Base-by-base conservation (phyloP, 2,888 invertebrate species). In the Stenichneumon culpator region DNA sequence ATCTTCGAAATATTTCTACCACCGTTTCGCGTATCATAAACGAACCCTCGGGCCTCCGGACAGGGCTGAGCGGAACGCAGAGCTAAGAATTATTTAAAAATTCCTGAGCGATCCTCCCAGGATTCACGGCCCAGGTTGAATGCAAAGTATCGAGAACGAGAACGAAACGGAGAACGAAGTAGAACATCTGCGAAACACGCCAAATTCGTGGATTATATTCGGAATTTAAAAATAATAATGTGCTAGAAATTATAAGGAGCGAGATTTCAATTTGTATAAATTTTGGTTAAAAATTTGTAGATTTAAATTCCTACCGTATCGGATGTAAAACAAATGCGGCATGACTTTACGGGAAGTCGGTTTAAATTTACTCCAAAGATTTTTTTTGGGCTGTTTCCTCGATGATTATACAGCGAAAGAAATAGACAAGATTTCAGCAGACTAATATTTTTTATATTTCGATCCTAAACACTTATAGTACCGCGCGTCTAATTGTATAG, bases 1-100 rank as follows among this genome's bases (percentile, higher is more conserved):
- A 72, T 83, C 83, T 67, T 84, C 69, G 80, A 88, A 79, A 86
- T 84, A 79, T 88, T 84, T 88, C 52, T 86, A 86, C 83, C 85
- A 77, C 81, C 82, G 83, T 80, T 74, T 79, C 28, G 60, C 28
- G 65, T 50, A 47, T 25, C 79, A 39, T 75, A 84, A 84, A 80
- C 72, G 81, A 65, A 69, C 81, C 80, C 82, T 73, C 79, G 86
- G 78, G 84, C 60, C 14, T 32, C 32, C 79, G 65, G 77, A 60
- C 75, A 75, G 73, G 77, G 83, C 78, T 82, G 82, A 81, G 78
- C 82, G 79, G 80, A 79, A 25, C 70, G 44, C 39, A 44, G 65
- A 63, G 36, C 9, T 11, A 6, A 44, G 82, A 82, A 78, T 84
- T 69, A 79, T 79, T 82, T 50, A 19, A 57, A 78, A 78, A 84